Conservation (phyloP, 1,140 invertebrate species). For the Ptiloglossa arizonensis region DNA sequence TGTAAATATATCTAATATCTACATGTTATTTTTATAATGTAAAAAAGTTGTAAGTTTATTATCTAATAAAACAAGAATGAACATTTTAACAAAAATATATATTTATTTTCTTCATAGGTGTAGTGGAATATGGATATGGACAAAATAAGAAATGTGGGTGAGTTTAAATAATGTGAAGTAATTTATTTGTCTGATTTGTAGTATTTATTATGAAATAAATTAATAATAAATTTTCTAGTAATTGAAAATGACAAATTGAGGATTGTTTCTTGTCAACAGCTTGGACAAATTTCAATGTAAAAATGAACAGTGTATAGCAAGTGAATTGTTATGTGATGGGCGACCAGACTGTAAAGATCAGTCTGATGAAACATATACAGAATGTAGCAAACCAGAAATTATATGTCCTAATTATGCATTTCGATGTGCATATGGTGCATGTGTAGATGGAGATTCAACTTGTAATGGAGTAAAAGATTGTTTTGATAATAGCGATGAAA, state of each 20-base stretch:
- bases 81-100: neutral
- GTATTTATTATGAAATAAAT: neutral
- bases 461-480: slow-evolving; percentile 86
- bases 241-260: neutral
- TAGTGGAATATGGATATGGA: slow-evolving; percentile 28
- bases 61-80: neutral
- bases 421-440: slow-evolving; percentile 84
- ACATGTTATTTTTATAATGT: neutral
- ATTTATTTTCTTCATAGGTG: slow-evolving; percentile 21
- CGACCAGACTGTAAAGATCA: slow-evolving; percentile 81
- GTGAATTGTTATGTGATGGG: slow-evolving; percentile 82
- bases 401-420: slow-evolving; percentile 81
- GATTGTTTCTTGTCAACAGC: slow-evolving; percentile 32
- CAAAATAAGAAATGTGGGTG: slow-evolving; percentile 41
- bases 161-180: slow-evolving; percentile 1
- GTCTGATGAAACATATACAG: slow-evolving; percentile 83
- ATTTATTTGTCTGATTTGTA: neutral
- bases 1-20: neutral
- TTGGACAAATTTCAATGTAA: slow-evolving; percentile 69
- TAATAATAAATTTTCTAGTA: neutral
- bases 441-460: slow-evolving; percentile 81
- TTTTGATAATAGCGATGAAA: slow-evolving; percentile 87
- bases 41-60: neutral
- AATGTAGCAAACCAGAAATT: slow-evolving; percentile 78
- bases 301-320: slow-evolving; percentile 73